phyloP scores from a whole-genome alignment of 2,888 invertebrate species.

The Acanthacorydalis orientalis region DNA sequence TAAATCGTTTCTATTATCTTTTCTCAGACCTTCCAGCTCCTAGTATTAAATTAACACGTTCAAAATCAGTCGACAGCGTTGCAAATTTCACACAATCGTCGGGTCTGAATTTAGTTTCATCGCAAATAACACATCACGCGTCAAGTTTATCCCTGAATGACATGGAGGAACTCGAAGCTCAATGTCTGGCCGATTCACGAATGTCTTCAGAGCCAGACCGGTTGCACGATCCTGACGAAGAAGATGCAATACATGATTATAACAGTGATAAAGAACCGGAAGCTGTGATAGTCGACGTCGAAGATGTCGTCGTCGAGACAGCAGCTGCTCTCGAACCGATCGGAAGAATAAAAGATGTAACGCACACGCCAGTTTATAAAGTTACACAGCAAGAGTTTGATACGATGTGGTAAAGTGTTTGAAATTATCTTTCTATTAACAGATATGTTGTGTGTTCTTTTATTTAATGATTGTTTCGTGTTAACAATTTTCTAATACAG shows the following conservation, averaged over 20 bases:
- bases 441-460: background rate
- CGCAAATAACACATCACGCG: slow-evolving; percentile 42
- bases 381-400: slow-evolving; percentile 44
- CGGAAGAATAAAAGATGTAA: slow-evolving; percentile 42
- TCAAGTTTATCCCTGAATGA: slow-evolving; percentile 61
- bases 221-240: slow-evolving; percentile 12
- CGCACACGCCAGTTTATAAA: slow-evolving; percentile 57
- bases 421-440: slow-evolving; percentile 1
- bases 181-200: slow-evolving; percentile 20
- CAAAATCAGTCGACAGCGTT: slow-evolving; percentile 63
- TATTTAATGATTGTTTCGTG: no score
- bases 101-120: slow-evolving; percentile 23
- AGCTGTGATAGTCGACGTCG: slow-evolving; percentile 64
- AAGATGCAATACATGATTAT: slow-evolving; percentile 12
- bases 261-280: slow-evolving; percentile 36
- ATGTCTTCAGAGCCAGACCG: slow-evolving; percentile 19
- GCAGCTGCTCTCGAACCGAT: slow-evolving; percentile 53
- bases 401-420: slow-evolving; percentile 28
- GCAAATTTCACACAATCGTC: slow-evolving; percentile 26
- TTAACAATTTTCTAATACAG: no score
- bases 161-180: slow-evolving; percentile 45
- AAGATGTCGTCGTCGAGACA: slow-evolving; percentile 64
- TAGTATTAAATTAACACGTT: slow-evolving; percentile 35
- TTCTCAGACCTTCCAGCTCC: background rate
- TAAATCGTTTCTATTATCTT: background rate